Conservation (phyloP, 2,888 invertebrate species). For the Cyclophora punctaria region DNA sequence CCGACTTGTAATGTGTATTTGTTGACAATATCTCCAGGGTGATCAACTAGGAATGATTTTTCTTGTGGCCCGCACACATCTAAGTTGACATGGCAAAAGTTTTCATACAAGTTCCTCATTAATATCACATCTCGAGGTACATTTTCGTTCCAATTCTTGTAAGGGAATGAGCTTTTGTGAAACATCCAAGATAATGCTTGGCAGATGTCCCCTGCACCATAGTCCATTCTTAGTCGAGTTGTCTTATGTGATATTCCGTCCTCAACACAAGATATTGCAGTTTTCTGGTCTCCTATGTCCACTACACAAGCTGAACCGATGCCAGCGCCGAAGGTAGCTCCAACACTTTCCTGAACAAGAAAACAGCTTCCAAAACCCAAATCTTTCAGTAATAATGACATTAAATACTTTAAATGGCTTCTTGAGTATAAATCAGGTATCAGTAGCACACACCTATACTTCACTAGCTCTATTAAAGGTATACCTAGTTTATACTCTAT, state of each 20-base stretch:
- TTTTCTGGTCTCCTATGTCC: slow-evolving; percentile 96
- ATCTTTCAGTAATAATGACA: slow-evolving; percentile 84
- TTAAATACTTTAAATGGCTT: slow-evolving; percentile 88
- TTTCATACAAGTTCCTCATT: slow-evolving; percentile 89
- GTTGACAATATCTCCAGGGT: slow-evolving; percentile 79
- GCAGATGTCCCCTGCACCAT: slow-evolving; percentile 94
- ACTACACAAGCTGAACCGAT: slow-evolving; percentile 91
- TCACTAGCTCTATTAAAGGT: slow-evolving; percentile 79
- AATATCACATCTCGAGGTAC: slow-evolving; percentile 86
- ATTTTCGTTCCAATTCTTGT: slow-evolving; percentile 84
- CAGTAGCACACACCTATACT: slow-evolving; percentile 89
- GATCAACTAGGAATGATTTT: slow-evolving; percentile 83
- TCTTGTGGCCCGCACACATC: slow-evolving; percentile 93
- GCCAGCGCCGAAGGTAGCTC: slow-evolving; percentile 69
- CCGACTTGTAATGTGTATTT: slow-evolving; percentile 88
- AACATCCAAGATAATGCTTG: slow-evolving; percentile 92
- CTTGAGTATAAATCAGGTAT: slow-evolving; percentile 93
- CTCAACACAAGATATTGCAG: slow-evolving; percentile 96
- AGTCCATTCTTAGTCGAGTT: slow-evolving; percentile 88
- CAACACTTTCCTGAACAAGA: slow-evolving; percentile 81
- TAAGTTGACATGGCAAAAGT: slow-evolving; percentile 92
- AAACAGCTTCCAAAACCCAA: slow-evolving; percentile 92
- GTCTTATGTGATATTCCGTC: slow-evolving; percentile 95
- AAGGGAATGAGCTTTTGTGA: slow-evolving; percentile 92
- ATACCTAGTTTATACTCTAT: slow-evolving; percentile 86